A percentile compares a stretch with the other conserved stretches of the same genome.
These are phyloP conservation scores for Ptilonorhynchus violaceus DNA, from an alignment of 2,113 vertebrate genomes.

Conservation along the genomic window DNA sequence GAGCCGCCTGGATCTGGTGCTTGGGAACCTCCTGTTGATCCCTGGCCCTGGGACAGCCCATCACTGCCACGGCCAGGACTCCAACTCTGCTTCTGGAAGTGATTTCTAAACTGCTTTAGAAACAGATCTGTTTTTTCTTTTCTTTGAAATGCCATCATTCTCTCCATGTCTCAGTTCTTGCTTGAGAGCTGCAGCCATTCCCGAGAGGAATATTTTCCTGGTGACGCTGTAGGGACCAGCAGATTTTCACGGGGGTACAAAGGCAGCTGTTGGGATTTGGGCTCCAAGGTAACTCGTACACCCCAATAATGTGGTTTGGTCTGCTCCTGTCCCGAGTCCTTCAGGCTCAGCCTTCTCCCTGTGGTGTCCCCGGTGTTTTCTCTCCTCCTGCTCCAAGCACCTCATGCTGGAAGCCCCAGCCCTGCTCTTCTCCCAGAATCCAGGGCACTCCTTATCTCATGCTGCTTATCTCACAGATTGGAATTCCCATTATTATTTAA, in stretches of 20 bases:
- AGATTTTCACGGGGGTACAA: no score
- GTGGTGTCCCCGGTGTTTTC: background rate
- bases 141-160: background rate
- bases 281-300: background rate
- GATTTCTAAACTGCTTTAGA: background rate
- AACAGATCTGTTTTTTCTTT: no score
- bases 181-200: background rate
- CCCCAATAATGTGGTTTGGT: accelerated
- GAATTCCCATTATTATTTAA: background rate
- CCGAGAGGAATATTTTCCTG: background rate
- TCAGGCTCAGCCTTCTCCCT: background rate
- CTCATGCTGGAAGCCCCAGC: background rate
- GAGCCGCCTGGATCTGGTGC: no score
- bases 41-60: background rate
- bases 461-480: background rate
- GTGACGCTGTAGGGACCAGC: background rate
- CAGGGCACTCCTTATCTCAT: background rate
- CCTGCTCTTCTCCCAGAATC: background rate
- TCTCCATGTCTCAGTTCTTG: background rate
- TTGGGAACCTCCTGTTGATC: background rate
- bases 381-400: background rate
- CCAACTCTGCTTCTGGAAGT: background rate
- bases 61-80: background rate
- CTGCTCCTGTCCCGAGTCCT: background rate
- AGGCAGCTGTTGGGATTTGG: background rate